Conservation (phyloP, 1,140 invertebrate species). For the Brachionus koreanus region DNA sequence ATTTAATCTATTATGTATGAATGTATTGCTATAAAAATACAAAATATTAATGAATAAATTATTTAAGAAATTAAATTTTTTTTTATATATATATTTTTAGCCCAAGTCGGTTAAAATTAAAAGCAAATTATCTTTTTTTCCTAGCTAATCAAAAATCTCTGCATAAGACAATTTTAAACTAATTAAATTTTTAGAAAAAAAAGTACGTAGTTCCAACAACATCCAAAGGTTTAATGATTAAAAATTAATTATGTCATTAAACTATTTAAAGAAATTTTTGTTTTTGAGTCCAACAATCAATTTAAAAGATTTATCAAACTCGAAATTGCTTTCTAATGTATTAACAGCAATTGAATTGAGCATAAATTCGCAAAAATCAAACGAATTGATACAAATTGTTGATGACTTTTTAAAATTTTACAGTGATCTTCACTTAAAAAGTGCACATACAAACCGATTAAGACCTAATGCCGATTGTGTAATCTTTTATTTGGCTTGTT, state of each 20-base stretch:
- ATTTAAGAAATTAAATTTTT: too few relatives aligned
- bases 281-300: background rate
- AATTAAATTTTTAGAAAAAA: background rate
- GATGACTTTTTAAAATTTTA: background rate
- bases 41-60: too few relatives aligned
- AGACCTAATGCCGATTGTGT: background rate
- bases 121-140: too few relatives aligned
- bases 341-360: background rate
- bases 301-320: background rate
- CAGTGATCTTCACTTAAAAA: background rate
- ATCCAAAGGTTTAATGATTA: background rate
- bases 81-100: too few relatives aligned
- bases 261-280: slow-evolving; percentile 18
- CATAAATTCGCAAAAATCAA: background rate
- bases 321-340: background rate
- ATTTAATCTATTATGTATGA: too few relatives aligned
- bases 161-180: background rate
- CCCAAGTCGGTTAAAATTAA: too few relatives aligned
- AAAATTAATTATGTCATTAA: slow-evolving; percentile 9
- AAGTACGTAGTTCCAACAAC: background rate
- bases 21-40: too few relatives aligned
- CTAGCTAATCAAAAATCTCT: too few relatives aligned
- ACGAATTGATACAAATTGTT: background rate
- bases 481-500: background rate
- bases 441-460: background rate